phyloP scores from a whole-genome alignment of 2,888 invertebrate species.

The Spodoptera littoralis region DNA sequence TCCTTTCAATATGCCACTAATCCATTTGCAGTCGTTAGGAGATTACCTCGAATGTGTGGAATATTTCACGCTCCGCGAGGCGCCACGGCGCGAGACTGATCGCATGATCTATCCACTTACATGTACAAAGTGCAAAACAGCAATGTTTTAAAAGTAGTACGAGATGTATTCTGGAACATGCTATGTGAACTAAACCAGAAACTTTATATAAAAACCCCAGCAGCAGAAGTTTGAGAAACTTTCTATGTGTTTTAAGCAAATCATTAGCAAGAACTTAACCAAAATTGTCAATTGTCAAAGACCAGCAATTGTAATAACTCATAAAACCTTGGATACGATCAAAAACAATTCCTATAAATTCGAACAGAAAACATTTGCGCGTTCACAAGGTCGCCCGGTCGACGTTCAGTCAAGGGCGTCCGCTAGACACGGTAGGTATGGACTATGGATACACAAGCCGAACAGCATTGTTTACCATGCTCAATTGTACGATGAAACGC shows the following conservation, averaged over 20 bases:
- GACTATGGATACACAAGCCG: slow-evolving; percentile 62
- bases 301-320: slow-evolving; percentile 49
- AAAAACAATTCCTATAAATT: slow-evolving; percentile 78
- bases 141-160: slow-evolving; percentile 20
- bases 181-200: slow-evolving; percentile 3
- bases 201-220: slow-evolving; percentile 15
- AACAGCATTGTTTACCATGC: slow-evolving; percentile 69
- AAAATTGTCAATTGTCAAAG: slow-evolving; percentile 45
- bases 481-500: slow-evolving; percentile 46
- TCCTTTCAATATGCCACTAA: slow-evolving; percentile 47
- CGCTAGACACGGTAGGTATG: slow-evolving; percentile 78
- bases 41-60: slow-evolving; percentile 54
- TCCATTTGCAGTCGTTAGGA: slow-evolving; percentile 41
- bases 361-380: slow-evolving; percentile 82
- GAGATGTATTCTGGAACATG: slow-evolving; percentile 17
- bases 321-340: slow-evolving; percentile 62
- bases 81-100: slow-evolving; percentile 62
- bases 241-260: background rate
- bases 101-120: slow-evolving; percentile 38
- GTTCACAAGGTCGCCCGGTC: slow-evolving; percentile 85
- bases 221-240: background rate
- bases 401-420: slow-evolving; percentile 86
- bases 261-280: slow-evolving; percentile 19
- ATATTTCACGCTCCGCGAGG: slow-evolving; percentile 60
- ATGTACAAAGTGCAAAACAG: slow-evolving; percentile 9